Base-by-base conservation (phyloP, 2,797 vertebrate genomes). In the Propithecus perrieri region DNA sequence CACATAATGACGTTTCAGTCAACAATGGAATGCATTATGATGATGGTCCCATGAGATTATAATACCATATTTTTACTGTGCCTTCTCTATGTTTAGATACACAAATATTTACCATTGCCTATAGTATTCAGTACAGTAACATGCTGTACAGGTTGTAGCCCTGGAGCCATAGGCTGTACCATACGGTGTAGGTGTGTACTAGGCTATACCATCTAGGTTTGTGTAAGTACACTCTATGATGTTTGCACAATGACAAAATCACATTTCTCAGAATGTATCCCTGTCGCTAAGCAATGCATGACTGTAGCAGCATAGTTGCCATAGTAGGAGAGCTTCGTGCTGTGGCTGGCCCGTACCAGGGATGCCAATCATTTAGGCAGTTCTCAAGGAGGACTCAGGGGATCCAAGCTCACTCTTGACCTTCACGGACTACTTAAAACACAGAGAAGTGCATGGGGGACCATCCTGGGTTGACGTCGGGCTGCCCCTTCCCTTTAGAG, bases 401-500 rank as follows among this genome's bases (percentile, higher is more conserved):
- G 33, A 50, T 35, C 33, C 75, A 24, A 13, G 0, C 48, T 78
- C 75, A 53, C 48, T 10, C 18, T 75, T 53, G 12, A 35, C 48
- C 18, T 75, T 53, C 48, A 8, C 12, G 33, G 33, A 35, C 17
- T 17, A 30, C 72, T 46, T 30, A 80, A 26, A 15, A 57, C 53
- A 38, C 18, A 5, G 1, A 18, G 26, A 76, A 41, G 30, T 7
- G 2, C 2, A 4, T 35, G 22, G 7, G 20, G 24, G 2, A 2
- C 1, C 67, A 9, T 17, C 46, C 28, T 5, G 57, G 14, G 22
- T 17, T 28, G 22, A 3, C 6, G 3, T 0, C 2, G 3, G 65
- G 7, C 1, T 20, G 24, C 41, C 5, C 14, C 53, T 61, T 65
- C 84, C 41, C 1, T 7, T 22, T 20, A 2, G 26, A 18, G 3